A percentile compares a stretch with the other conserved stretches of the same genome.
Conservation (phyloP, 2,888 invertebrate genomes). For the Netelia melanura region DNA sequence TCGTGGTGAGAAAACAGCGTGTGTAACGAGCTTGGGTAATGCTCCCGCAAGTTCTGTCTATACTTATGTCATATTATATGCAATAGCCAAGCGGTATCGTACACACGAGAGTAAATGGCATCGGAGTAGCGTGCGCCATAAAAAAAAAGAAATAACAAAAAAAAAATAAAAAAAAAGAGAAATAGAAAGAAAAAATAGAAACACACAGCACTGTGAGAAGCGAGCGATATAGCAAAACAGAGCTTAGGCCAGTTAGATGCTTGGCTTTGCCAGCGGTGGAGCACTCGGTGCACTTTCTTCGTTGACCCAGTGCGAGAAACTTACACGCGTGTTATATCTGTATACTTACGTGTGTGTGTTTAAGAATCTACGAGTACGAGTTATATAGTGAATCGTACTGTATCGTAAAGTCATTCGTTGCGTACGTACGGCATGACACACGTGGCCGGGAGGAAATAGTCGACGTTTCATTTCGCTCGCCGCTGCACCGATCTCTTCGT, state of each 20-base stretch:
- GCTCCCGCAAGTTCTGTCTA: slow-evolving; percentile 1
- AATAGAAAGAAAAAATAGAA: no score
- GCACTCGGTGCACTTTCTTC: slow-evolving; percentile 69
- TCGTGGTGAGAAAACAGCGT: slow-evolving; percentile 1
- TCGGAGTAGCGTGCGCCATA: slow-evolving; percentile 55
- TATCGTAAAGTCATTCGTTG: slow-evolving; percentile 40
- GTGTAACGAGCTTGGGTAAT: slow-evolving; percentile 33
- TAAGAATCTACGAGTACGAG: slow-evolving; percentile 35
- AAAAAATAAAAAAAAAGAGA: no score
- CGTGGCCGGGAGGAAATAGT: slow-evolving; percentile 24
- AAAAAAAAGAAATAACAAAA: not conserved
- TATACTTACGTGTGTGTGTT: not conserved
- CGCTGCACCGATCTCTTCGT: not conserved
- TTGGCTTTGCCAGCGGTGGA: slow-evolving; percentile 1
- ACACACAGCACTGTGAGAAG: not conserved
- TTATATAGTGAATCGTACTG: slow-evolving; percentile 13
- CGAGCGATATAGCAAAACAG: slow-evolving; percentile 32
- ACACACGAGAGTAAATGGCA: slow-evolving; percentile 38
- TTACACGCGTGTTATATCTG: not conserved
- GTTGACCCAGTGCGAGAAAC: slow-evolving; percentile 71
- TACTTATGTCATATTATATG: slow-evolving; percentile 18
- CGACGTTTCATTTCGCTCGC: slow-evolving; percentile 39
- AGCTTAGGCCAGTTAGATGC: slow-evolving; percentile 35
- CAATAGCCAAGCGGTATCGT: slow-evolving; percentile 5
- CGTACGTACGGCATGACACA: slow-evolving; percentile 55